phyloP scores from a whole-genome alignment of 2,113 vertebrate genomes.

The pig (Sus scrofa) region T2T-Sscrofa CM000816.6:15098501-15099000 shows the following conservation, averaged over 20 bases:
- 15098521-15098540: neutral
- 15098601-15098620: neutral
- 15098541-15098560: neutral
- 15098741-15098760: neutral
- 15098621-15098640: neutral
- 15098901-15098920: neutral
- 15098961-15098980: neutral
- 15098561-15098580: neutral
- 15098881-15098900: neutral
- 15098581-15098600: neutral
- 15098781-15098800: neutral
- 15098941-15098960: neutral
- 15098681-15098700: neutral
- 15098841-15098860: neutral
- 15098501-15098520: neutral
- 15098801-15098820: neutral
- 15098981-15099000: neutral
- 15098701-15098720: neutral
- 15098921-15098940: neutral
- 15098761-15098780: neutral
- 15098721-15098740: neutral
- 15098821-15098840: neutral
- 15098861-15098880: neutral
- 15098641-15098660: neutral
- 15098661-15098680: neutral